Evolutionary conservation across 2,113 vertebrate species (phyloP).

Genomic region (Macrotis lagotis): DNA sequence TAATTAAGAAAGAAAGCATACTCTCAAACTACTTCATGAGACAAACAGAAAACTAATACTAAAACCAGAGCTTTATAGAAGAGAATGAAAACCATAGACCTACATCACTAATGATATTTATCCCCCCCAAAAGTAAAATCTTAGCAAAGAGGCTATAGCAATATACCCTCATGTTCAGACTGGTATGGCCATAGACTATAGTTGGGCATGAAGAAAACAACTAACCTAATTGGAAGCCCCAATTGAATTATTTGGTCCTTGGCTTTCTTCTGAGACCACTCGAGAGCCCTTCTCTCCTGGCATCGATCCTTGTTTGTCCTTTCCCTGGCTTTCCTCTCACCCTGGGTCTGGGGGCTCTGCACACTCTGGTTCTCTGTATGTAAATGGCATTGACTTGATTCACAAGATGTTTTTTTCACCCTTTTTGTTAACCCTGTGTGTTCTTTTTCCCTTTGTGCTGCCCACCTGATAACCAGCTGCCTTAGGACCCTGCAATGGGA

Average conservation of each 20-base stretch:
- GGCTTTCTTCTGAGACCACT: background rate
- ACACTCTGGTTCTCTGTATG: constrained; percentile 64
- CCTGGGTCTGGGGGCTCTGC: background rate
- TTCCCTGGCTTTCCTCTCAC: constrained; percentile 53
- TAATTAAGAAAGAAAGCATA: too few species aligned
- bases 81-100: background rate
- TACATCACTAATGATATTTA: background rate
- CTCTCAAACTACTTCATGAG: background rate
- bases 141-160: background rate
- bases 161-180: background rate
- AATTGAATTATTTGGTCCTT: background rate
- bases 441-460: constrained; percentile 87
- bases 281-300: background rate
- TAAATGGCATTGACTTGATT: constrained; percentile 75
- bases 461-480: constrained; percentile 80
- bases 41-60: background rate
- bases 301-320: background rate
- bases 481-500: constrained; percentile 99
- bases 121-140: background rate
- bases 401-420: constrained; percentile 75
- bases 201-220: background rate
- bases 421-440: constrained; percentile 88
- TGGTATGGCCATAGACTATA: background rate
- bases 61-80: background rate
- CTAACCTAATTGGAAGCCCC: background rate